Base-by-base conservation (phyloP, 2,888 invertebrate genomes). In the Muschampia plurimacula region DNA sequence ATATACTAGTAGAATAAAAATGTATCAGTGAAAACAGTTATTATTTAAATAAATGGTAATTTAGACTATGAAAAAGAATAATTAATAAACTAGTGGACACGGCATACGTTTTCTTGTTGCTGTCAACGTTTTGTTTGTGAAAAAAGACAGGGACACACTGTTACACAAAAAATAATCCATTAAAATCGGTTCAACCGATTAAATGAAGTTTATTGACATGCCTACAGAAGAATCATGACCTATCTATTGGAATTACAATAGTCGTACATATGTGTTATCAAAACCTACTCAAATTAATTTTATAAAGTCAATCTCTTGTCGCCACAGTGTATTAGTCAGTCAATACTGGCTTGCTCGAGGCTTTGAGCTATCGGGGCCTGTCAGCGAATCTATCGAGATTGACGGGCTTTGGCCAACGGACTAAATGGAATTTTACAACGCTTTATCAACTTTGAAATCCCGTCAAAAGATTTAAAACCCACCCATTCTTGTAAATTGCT, bases 361-460 rank as follows among this genome's bases (percentile, higher is more conserved):
- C 72, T 72, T 67, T 87, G 85, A 83, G 75, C 76, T 77, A 84
- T 87, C 86, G 86, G 85, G 84, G 82, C 82, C 86, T 85, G 84
- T 87, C 85, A 78, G 79, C 79, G 80, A 80, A 82, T 82, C 80
- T 82, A 81, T 78, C 74, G 74, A 82, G 85, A 86, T 86, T 84
- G 87, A 88, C 87, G 79, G 83, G 76, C 77, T 82, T 83, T 84
- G 81, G 80, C 82, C 78, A 78, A 78, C 75, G 74, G 75, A 77
- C 80, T 82, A 81, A 83, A 86, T 83, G 83, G 79, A 86, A 83
- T 86, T 87, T 85, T 83, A 84, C 80, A 82, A 78, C 76, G 76
- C 75, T 78, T 74, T 78, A 75, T 77, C 77, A 75, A 74, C 74
- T 74, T 77, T 74, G 75, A 68, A 72, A 72, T 46, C 72, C 67